Percentiles rank a stretch among this genome's conserved stretches.
phyloP scores from a whole-genome alignment of 2,888 invertebrate species.

The Prenolepis imparis region DNA sequence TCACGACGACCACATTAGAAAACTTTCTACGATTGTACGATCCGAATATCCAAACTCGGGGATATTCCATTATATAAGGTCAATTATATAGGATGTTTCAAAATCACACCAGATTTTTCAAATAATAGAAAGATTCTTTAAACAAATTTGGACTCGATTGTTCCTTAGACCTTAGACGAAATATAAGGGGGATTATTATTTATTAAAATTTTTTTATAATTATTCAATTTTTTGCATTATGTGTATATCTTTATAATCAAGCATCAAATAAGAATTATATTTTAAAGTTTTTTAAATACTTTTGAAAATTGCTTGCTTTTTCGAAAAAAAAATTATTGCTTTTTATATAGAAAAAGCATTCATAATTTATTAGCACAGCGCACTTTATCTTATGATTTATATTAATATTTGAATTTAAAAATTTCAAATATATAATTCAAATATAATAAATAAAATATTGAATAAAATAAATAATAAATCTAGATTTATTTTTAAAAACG shows the following conservation, averaged over 20 bases:
- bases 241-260: not conserved
- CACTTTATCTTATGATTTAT: not conserved
- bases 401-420: too few species aligned
- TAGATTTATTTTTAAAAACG: not conserved
- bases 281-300: not conserved
- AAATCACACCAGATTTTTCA: not conserved
- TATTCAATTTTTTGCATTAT: not conserved
- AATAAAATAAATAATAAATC: not conserved
- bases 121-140: not conserved
- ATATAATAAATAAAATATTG: not conserved
- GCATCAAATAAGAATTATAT: not conserved
- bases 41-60: not conserved
- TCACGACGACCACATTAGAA: conserved; percentile 39
- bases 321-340: not conserved
- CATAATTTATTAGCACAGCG: not conserved
- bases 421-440: not conserved
- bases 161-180: not conserved
- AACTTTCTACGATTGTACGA: conserved; percentile 29
- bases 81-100: not conserved
- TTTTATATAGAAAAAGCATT: not conserved
- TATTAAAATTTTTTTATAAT: not conserved
- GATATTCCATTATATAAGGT: not conserved
- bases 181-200: not conserved
- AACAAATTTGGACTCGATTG: not conserved
- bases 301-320: not conserved